These are phyloP conservation scores for Panulirus ornatus DNA, from an alignment of 1,140 invertebrate species.

Conservation along the genomic window DNA sequence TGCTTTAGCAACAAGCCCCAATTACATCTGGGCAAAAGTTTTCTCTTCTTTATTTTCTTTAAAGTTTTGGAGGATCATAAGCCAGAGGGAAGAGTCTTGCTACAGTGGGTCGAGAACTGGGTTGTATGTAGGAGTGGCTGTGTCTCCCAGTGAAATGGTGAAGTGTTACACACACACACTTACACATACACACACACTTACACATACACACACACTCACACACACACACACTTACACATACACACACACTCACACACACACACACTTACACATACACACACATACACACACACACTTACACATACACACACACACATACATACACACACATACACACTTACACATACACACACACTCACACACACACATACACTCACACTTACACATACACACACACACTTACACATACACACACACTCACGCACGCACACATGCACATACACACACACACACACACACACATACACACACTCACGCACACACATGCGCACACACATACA, in stretches of 20 bases:
- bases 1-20: no score
- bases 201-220: conserved; percentile 9
- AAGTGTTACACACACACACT: no score
- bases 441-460: no score
- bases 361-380: background rate
- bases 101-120: no score
- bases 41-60: no score
- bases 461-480: no score
- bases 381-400: background rate
- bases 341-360: background rate
- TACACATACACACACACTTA: conserved; percentile 9
- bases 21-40: no score
- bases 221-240: conserved; percentile 7
- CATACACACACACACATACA: conserved; percentile 13
- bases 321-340: conserved; percentile 8
- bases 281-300: background rate
- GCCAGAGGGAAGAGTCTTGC: no score
- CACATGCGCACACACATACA: no score
- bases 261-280: background rate
- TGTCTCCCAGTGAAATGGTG: no score
- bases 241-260: conserved; percentile 7
- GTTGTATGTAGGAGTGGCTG: no score
- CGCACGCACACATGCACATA: background rate
- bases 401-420: conserved; percentile 3
- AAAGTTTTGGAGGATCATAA: no score